phyloP scores from a whole-genome alignment of 2,113 vertebrate genomes.

The Motacilla tschutschensis region DNA sequence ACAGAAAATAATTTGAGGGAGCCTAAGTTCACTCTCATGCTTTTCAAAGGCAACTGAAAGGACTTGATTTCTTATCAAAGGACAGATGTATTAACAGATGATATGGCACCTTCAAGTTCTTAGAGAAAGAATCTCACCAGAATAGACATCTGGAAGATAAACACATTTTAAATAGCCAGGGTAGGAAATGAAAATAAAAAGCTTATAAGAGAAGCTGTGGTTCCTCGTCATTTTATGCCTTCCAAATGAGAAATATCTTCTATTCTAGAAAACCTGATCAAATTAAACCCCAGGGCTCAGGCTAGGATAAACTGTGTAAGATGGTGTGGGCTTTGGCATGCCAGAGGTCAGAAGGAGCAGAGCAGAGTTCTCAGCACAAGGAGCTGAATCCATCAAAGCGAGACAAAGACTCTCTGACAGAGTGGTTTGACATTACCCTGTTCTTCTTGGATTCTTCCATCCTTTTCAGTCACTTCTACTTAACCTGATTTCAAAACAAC shows the following conservation, averaged over 20 bases:
- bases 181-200: neutral
- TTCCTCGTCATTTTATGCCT: neutral
- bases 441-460: neutral
- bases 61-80: neutral
- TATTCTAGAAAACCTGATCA: neutral
- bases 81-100: neutral
- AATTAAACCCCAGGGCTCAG: neutral
- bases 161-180: neutral
- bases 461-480: neutral
- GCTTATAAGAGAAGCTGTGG: neutral
- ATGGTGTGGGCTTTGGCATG: neutral
- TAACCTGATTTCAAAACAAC: neutral
- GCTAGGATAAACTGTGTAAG: neutral
- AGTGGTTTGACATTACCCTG: neutral
- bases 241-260: neutral
- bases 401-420: neutral
- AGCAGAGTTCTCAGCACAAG: neutral
- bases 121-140: neutral
- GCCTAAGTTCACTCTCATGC: neutral
- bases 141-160: neutral
- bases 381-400: neutral
- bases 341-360: neutral
- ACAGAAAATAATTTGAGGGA: neutral
- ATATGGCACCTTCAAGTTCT: neutral
- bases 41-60: neutral